Evolutionary conservation across 2,113 vertebrate species (phyloP), one percentile per base, ranked within the genome.

Genomic region (Formicarius rufipectus): DNA sequence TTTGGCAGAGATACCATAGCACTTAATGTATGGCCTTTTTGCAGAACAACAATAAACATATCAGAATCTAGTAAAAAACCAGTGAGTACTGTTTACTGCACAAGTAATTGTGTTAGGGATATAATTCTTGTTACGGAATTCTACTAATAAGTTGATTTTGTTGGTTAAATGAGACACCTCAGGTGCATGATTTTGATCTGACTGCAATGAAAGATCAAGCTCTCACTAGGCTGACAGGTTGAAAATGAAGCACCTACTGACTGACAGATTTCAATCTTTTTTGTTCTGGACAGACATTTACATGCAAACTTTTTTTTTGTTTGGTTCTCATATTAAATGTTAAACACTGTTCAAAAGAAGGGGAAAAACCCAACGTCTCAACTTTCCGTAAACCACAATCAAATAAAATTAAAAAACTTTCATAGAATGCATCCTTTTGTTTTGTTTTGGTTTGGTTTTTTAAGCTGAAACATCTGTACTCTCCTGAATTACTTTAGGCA

Each of bases 181-280:
- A 22, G 56, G 39, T 84, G 69, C 47, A 49, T 13, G 39, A 86
- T 90, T 94, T 93, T 90, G 78, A 63, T 93, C 50, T 80, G 59
- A 78, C 47, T 67, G 50, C n/a, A 90, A 67, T 63, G 84, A 93
- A 97, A 94, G 87, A 88, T 84, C 87, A 82, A 93, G 66, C 50
- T 78, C 47, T 85, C 60, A 50, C 33, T 22, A 50, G 12, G 6
- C 15, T 90, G 85, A 88, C 6, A 4, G 55, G n/a, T 78, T 81
- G 72, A 94, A 93, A 94, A 80, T 67, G 62, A 85, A 81, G 59
- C 72, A 90, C 50, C 39, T 81, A 88, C 56, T 90, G 87, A 93
- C 68, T 79, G 67, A 77, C 47, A 88, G 35, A 78, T 76, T 92
- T 96, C 60, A 85, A 40, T 83, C 53, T 8, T 58, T 87, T 94